These are phyloP conservation scores for Drosophila cyrtoloma DNA, from an alignment of 2,888 invertebrate genomes.

Conservation along the genomic window DNA sequence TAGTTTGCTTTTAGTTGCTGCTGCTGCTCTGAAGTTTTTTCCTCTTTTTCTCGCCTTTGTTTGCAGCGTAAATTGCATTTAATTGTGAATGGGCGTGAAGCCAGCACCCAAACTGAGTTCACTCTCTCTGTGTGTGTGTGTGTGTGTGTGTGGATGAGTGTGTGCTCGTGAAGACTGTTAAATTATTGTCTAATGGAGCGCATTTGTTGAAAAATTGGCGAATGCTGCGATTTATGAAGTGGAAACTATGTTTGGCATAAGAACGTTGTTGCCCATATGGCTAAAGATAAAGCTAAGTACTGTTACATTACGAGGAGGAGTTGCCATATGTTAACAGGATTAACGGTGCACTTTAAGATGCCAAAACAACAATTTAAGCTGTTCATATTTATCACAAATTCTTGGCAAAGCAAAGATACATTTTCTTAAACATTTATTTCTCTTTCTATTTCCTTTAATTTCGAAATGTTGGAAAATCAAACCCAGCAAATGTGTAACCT, in stretches of 20 bases:
- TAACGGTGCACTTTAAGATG: background rate
- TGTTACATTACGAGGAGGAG: background rate
- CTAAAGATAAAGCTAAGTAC: background rate
- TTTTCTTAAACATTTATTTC: background rate
- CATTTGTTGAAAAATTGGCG: slow-evolving; percentile 52
- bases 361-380: background rate
- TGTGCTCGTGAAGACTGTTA: slow-evolving; percentile 26
- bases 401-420: background rate
- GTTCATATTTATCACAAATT: background rate
- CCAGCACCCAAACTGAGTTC: slow-evolving; percentile 2
- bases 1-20: slow-evolving; percentile 49
- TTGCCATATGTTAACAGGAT: background rate
- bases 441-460: background rate
- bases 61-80: slow-evolving; percentile 64
- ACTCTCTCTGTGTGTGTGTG: background rate
- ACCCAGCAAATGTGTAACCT: background rate
- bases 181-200: slow-evolving; percentile 59
- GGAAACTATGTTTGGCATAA: slow-evolving; percentile 36
- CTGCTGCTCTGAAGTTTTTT: background rate
- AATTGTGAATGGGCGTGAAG: slow-evolving; percentile 54
- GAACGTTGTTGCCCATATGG: slow-evolving; percentile 27
- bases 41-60: slow-evolving; percentile 14
- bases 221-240: slow-evolving; percentile 46
- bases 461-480: background rate
- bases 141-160: background rate